Base-by-base conservation (phyloP, 2,888 invertebrate genomes). In the Cactoblastis cactorum region DNA sequence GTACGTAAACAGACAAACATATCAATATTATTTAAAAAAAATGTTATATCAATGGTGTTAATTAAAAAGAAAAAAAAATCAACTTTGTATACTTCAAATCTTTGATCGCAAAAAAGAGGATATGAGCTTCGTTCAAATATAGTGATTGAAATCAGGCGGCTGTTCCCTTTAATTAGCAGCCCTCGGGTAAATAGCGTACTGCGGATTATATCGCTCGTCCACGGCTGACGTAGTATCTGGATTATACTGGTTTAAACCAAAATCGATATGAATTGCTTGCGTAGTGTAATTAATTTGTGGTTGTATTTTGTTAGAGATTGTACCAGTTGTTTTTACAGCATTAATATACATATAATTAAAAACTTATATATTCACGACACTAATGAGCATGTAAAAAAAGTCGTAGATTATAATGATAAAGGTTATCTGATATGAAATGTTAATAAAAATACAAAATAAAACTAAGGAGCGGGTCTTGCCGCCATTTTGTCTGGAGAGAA, bases 121-220 rank as follows among this genome's bases (percentile, higher is more conserved):
- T 11, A 18, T n/a, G n/a, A 38, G 8, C 3, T 18, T 1, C 59
- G 57, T 61, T 55, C 55, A 51, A 43, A 33, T 37, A 34, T 56
- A 49, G 56, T 67, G 69, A 70, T 68, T 58, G 63, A 65, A 61
- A 63, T 60, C 58, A 53, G 58, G 53, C 57, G 58, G 55, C 65
- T 77, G 72, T 77, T 75, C 71, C 63, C 66, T 76, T 71, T 76
- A 75, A 78, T 77, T 76, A 74, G 63, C 51, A 50, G 56, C 49
- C 52, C 58, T 57, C 56, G 59, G 56, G 59, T 58, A 64, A 69
- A 65, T 65, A 62, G 65, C 61, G 67, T 51, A 49, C 47, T 45
- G 54, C 52, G 54, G 62, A 61, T 63, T 63, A 58, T 62, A 64
- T 66, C 55, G 62, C n/a, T 17, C 22, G 34, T 33, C 34, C 12